A percentile compares a stretch with the other conserved stretches of the same genome.
phyloP scores from a whole-genome alignment of 1,140 invertebrate genomes.

The Nephila pilipes region DNA sequence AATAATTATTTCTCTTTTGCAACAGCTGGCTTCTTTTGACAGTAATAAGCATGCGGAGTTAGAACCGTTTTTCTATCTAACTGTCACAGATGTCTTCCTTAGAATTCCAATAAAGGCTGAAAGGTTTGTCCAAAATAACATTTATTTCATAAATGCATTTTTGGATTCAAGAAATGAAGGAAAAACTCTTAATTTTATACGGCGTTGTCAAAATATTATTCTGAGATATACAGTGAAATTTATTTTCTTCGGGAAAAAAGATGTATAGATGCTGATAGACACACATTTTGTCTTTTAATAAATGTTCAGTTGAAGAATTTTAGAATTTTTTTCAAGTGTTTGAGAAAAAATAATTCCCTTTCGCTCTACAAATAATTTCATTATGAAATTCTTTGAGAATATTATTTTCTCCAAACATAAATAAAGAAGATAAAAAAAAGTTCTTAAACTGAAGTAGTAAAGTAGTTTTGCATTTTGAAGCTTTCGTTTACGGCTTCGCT shows the following conservation, averaged over 20 bases:
- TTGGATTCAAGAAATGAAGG: background rate
- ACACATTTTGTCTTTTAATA: background rate
- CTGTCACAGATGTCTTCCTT: slow-evolving; percentile 40
- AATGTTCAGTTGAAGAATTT: background rate
- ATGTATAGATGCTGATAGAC: background rate
- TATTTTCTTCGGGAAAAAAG: background rate
- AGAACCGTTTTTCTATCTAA: background rate
- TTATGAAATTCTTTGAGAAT: too few species aligned
- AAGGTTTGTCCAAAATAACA: background rate
- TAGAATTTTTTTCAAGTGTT: too few species aligned
- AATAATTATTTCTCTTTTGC: slow-evolving; percentile 60
- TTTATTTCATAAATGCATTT: background rate
- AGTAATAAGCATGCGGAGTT: background rate
- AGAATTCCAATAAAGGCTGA: slow-evolving; percentile 43
- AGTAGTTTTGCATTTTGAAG: too few species aligned
- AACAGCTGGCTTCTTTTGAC: slow-evolving; percentile 57
- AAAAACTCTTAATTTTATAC: background rate
- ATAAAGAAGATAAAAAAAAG: too few species aligned
- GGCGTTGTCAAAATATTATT: background rate
- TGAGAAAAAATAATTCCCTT: background rate
- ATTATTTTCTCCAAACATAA: too few species aligned
- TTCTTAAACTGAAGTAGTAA: too few species aligned
- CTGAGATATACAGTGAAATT: background rate
- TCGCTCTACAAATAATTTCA: background rate
- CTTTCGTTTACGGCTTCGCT: too few species aligned